phyloP scores from a whole-genome alignment of 2,113 vertebrate genomes.

The Sminthopsis crassicaudata region DNA sequence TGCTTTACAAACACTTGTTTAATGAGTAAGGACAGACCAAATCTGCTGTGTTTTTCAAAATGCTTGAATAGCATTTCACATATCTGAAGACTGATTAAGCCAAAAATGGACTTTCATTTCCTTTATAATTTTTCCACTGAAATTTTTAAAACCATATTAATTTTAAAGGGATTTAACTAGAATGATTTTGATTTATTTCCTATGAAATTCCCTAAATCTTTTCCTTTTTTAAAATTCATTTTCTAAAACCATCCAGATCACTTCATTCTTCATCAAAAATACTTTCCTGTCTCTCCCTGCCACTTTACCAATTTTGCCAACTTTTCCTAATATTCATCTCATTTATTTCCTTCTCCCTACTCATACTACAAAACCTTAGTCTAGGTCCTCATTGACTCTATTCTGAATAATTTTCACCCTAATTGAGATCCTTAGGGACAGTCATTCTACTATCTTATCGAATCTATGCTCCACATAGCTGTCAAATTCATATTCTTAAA shows the following conservation, averaged over 20 bases:
- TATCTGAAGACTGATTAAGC: slow-evolving; percentile 21
- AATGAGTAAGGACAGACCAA: slow-evolving; percentile 23
- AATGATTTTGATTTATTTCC: slow-evolving; percentile 24
- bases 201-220: not conserved
- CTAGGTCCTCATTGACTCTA: not conserved
- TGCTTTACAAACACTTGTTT: slow-evolving; percentile 9
- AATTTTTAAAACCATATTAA: slow-evolving; percentile 39
- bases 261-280: not conserved
- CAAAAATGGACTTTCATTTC: slow-evolving; percentile 40
- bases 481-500: not conserved
- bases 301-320: slow-evolving; percentile 4
- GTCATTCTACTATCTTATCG: not conserved
- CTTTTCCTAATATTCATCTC: not conserved
- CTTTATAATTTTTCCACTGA: slow-evolving; percentile 10
- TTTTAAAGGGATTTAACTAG: not conserved
- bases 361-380: not conserved
- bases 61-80: slow-evolving; percentile 32
- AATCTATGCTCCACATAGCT: not conserved
- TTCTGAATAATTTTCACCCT: not conserved
- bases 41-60: slow-evolving; percentile 33
- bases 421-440: not conserved
- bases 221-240: slow-evolving; percentile 17
- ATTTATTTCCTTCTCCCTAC: not conserved
- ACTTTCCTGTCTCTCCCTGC: not conserved
- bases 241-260: not conserved